Percentiles rank a stretch among this genome's conserved stretches.
phyloP scores from a whole-genome alignment of 2,888 invertebrate species.

The Drosophila paramelanica region DNA sequence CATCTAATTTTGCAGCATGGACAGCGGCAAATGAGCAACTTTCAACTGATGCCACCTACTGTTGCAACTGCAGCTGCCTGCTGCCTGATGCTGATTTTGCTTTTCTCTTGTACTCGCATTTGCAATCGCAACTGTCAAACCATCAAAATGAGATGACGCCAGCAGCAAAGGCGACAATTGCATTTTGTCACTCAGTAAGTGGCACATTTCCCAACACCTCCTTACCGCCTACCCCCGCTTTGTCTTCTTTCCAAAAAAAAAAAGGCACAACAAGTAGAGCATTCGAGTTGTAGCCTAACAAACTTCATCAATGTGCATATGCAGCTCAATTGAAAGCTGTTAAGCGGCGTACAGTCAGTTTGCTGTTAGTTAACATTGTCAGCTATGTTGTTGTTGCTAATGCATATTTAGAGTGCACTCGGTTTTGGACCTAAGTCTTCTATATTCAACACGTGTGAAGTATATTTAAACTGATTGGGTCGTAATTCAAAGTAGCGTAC shows the following conservation, averaged over 20 bases:
- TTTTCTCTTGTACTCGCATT: constrained; percentile 45
- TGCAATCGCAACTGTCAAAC: constrained; percentile 61
- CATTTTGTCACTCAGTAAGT: constrained; percentile 43
- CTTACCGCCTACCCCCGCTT: not conserved
- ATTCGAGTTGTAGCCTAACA: constrained; percentile 34
- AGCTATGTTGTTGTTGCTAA: constrained; percentile 2
- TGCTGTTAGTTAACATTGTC: constrained; percentile 22
- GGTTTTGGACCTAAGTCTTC: not conserved
- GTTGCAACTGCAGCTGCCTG: constrained; percentile 14
- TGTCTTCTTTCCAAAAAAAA: not conserved
- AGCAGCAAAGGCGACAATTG: constrained; percentile 60
- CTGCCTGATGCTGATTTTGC: constrained; percentile 57
- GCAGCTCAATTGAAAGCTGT: constrained; percentile 24
- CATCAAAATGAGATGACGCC: constrained; percentile 72
- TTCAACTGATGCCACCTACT: constrained; percentile 33
- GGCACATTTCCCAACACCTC: not conserved
- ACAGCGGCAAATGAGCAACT: constrained; percentile 63
- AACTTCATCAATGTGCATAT: constrained; percentile 54
- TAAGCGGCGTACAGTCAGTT: constrained; percentile 13
- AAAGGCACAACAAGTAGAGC: constrained; percentile 9
- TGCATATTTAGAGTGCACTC: constrained; percentile 11
- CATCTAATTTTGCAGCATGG: constrained; percentile 73
- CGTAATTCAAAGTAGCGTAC: not conserved
- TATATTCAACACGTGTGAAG: not conserved
- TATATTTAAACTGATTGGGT: not conserved